Conservation (phyloP, 1,140 invertebrate genomes). For the Sarcophaga bullata region DNA sequence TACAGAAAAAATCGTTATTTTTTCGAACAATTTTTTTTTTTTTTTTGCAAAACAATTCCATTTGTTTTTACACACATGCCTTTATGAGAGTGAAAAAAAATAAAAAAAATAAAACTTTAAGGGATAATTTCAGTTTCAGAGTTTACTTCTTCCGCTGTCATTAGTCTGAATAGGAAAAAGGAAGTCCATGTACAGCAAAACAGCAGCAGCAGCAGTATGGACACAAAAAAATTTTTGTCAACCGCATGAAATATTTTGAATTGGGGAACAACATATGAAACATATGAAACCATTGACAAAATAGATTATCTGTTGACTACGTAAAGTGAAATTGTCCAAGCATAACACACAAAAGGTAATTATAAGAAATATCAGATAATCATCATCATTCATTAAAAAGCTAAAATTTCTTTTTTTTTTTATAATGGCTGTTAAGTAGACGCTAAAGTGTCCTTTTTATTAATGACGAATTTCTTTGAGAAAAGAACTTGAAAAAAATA, state of each 20-base stretch:
- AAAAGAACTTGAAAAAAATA: no score
- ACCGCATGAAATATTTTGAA: conserved; percentile 22
- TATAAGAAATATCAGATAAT: conserved; percentile 44
- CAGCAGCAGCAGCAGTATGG: background rate
- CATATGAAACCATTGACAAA: background rate
- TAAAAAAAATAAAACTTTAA: background rate
- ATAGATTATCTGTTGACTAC: conserved; percentile 38
- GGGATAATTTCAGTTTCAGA: background rate
- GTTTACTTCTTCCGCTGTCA: background rate
- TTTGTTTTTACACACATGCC: background rate
- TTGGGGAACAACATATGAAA: no score
- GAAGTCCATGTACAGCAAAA: background rate
- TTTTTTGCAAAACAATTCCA: conserved; percentile 11
- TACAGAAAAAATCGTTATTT: conserved; percentile 33
- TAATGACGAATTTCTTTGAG: no score
- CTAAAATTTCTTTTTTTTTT: background rate
- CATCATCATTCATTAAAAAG: conserved; percentile 30
- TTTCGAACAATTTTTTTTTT: background rate
- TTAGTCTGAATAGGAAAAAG: background rate
- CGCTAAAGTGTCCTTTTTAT: no score
- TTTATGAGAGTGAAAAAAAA: background rate
- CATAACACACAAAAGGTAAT: conserved; percentile 43
- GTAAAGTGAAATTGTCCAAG: conserved; percentile 11
- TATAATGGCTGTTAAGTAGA: no score
- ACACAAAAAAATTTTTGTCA: conserved; percentile 9